Evolutionary conservation across 2,888 invertebrate species (phyloP), one percentile per base, ranked within the genome.

Genomic region (Empis stercorea): DNA sequence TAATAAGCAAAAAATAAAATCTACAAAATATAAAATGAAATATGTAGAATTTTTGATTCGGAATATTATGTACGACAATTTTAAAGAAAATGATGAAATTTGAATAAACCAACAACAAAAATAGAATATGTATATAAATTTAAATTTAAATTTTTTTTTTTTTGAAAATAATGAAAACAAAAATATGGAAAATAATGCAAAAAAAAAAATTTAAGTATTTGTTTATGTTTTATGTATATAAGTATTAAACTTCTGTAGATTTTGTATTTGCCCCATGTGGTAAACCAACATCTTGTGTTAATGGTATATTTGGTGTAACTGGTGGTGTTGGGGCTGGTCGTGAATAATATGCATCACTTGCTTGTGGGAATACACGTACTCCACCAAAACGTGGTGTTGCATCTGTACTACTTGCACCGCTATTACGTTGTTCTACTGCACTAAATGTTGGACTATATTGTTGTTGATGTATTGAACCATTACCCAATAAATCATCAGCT

Each of bases 381-480:
- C 65, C 69, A 4, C 66, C 66, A 38, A 59, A 66, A 32, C 68
- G 66, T 39, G 43, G 20, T 47, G n/a, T n/a, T n/a, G 14, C 62
- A 50, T 61, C 64, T 49, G 61, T 58, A 30, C 62, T 61, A 51
- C 66, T 65, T 46, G 55, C 61, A 11, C 54, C 61, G 45, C 66
- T 68, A 46, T 60, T 64, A 30, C 64, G 63, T 45, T 65, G 63
- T 45, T 70, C 69, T 11, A 60, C 50, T 3, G 63, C 68, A 52
- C 69, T 70, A 51, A 65, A 70, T 11, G 69, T 66, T 10, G 70
- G 70, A 46, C 70, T 70, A 30, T 69, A 70, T 44, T 63, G 51
- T 44, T 63, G 51, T 32, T 48, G 52, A 10, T 51, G 49, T 20
- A 50, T 49, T n/a, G 49, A 45, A 27, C 51, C 52, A 14, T 38